These are phyloP conservation scores for Hydrophis major DNA, from an alignment of 2,797 vertebrate genomes.

Conservation along the genomic window DNA sequence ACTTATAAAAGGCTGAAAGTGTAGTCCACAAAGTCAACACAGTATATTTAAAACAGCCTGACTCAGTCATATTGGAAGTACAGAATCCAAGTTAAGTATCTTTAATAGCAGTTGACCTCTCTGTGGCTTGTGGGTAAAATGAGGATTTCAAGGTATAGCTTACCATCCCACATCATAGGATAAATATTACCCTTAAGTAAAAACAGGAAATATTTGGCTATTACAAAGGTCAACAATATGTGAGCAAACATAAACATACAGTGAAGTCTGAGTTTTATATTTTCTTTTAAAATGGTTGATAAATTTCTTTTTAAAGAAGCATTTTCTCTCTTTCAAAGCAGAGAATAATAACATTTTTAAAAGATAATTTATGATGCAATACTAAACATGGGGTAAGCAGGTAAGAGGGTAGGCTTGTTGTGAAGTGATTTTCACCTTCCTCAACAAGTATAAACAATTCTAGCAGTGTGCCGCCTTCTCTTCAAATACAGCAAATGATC, in stretches of 20 bases:
- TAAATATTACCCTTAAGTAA: slow-evolving; percentile 32
- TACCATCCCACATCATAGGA: slow-evolving; percentile 49
- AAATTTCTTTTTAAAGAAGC: neutral
- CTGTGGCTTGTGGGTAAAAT: slow-evolving; percentile 52
- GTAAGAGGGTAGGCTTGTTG: neutral
- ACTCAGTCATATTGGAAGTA: slow-evolving; percentile 7
- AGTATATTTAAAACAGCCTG: slow-evolving; percentile 32
- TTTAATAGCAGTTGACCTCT: slow-evolving; percentile 11
- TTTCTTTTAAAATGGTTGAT: neutral
- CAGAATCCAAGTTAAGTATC: slow-evolving; percentile 26
- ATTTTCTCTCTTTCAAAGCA: neutral
- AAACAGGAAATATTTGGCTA: slow-evolving; percentile 6
- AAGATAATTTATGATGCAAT: neutral
- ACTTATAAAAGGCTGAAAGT: slow-evolving; percentile 20
- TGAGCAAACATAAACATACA: neutral
- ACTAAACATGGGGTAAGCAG: neutral
- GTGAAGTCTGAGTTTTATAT: neutral
- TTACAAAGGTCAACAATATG: neutral
- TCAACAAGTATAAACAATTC: neutral
- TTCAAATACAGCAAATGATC: neutral
- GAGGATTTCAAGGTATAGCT: slow-evolving; percentile 26
- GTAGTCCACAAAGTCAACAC: neutral
- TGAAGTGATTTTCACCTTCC: neutral
- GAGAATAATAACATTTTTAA: neutral
- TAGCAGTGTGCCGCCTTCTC: neutral